These are phyloP conservation scores for Allygus modestus DNA, from an alignment of 2,888 invertebrate genomes.

Conservation along the genomic window DNA sequence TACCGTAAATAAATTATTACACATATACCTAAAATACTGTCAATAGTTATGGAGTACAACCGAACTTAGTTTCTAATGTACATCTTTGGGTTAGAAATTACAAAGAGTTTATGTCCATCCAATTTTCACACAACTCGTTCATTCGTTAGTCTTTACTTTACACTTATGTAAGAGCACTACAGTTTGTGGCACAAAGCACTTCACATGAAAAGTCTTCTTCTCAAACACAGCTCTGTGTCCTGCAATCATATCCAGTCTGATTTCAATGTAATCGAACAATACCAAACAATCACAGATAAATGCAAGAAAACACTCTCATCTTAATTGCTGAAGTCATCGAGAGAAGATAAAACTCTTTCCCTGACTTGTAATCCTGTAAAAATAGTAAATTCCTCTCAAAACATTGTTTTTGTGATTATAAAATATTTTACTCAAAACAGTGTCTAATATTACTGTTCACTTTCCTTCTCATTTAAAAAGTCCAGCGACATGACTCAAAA, in stretches of 20 bases:
- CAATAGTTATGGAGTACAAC: slow-evolving; percentile 51
- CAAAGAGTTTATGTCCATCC: slow-evolving; percentile 16
- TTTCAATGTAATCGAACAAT: background rate
- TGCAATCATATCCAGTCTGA: background rate
- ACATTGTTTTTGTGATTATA: too few relatives aligned
- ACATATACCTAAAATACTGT: slow-evolving; percentile 55
- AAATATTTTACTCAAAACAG: too few relatives aligned
- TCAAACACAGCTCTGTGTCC: background rate
- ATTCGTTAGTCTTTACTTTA: slow-evolving; percentile 11
- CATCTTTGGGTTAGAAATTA: slow-evolving; percentile 56
- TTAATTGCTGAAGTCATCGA: background rate
- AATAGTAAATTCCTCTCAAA: too few relatives aligned
- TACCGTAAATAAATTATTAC: slow-evolving; percentile 44
- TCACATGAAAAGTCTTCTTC: background rate
- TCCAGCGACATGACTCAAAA: too few relatives aligned
- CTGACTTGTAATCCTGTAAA: too few relatives aligned
- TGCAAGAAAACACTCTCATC: slow-evolving; percentile 9
- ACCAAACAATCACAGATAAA: slow-evolving; percentile 23
- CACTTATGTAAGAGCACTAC: background rate
- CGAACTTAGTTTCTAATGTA: slow-evolving; percentile 34
- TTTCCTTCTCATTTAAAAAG: too few relatives aligned
- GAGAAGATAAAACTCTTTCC: background rate
- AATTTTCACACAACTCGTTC: background rate
- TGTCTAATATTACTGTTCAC: too few relatives aligned
- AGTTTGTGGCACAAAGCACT: slow-evolving; percentile 24